phyloP scores from a whole-genome alignment of 2,888 invertebrate genomes.

The Lycophotia porphyrea region DNA sequence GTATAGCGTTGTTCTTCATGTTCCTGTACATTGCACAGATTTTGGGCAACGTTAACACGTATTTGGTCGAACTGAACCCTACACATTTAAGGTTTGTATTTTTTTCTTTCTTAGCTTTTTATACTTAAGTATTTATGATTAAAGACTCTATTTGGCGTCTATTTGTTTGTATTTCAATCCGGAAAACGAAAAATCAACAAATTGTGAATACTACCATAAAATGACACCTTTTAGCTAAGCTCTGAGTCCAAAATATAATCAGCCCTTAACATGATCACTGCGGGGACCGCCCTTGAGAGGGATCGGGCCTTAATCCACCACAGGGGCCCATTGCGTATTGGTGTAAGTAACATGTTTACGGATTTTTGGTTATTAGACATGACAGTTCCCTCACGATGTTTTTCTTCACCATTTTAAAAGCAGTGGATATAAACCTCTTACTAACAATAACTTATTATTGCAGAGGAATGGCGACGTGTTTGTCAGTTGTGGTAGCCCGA shows the following conservation, averaged over 20 bases:
- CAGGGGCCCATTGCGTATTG: neutral
- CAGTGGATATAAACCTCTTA: neutral
- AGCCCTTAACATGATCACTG: neutral
- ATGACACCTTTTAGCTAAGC: neutral
- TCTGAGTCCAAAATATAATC: neutral
- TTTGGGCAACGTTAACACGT: slow-evolving; percentile 82
- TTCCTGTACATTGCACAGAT: slow-evolving; percentile 81
- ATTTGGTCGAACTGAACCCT: slow-evolving; percentile 83
- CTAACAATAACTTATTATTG: slow-evolving; percentile 32
- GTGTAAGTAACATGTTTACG: neutral
- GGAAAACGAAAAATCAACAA: neutral
- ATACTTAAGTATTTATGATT: neutral
- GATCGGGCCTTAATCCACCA: neutral
- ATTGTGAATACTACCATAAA: neutral
- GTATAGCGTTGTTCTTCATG: slow-evolving; percentile 79
- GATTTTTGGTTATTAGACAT: neutral
- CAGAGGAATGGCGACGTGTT: slow-evolving; percentile 85
- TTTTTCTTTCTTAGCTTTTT: neutral
- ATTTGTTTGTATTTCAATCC: neutral
- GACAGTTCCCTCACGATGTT: neutral
- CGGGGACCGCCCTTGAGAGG: neutral
- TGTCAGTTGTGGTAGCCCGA: slow-evolving; percentile 83
- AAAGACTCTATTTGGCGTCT: neutral
- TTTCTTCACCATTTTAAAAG: neutral
- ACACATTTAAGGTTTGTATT: slow-evolving; percentile 80